Evolutionary conservation across 2,888 invertebrate species (phyloP), one percentile per base, ranked within the genome.

Genomic region (Halocaridina rubra): DNA sequence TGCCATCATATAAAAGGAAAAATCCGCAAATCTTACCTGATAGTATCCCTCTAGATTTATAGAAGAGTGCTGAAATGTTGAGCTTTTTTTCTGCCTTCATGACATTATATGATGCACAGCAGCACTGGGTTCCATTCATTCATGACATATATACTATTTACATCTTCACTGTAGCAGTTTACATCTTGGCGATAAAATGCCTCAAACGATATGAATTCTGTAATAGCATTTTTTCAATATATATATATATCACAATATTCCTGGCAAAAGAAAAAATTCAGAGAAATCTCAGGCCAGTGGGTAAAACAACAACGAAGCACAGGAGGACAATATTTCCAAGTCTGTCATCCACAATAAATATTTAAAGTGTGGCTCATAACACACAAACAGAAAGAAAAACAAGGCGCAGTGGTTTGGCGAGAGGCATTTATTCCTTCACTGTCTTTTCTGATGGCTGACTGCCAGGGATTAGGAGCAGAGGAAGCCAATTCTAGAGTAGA

Each of bases 401-500:
- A 53, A 16, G 4, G 53, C 53, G n/a, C 16, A 53, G 16, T 19
- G 10, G 53, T 53, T 53, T 3, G 10, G 53, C 16, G 53, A 53
- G 53, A 3, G 3, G 53, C 16, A 19, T 16, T 53, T 53, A 19
- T 3, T 53, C n/a, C 19, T 53, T 16, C 13, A 13, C 13, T 39
- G 39, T 39, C 13, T 8, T 39, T 39, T 7, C 13, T 39, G 39
- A 8, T 39, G 53, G 53, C 1, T 7, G 16, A 0, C n/a, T 16
- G 53, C 1, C 3, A 10, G 10, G 53, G 53, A 10, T 2, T 16
- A 19, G 53, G 16, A 0, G 16, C 16, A n/a, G 53, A 53, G 4
- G 53, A 53, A 46, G 16, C 16, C 16, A 53, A 19, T 69, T 59
- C 89, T 89, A 90, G 88, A 91, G 89, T 74, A 96, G 94, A 91